Percentiles rank a stretch among this genome's conserved stretches.
Evolutionary conservation across 2,113 vertebrate species (phyloP).

Genomic region (Saguinus imperator): DNA sequence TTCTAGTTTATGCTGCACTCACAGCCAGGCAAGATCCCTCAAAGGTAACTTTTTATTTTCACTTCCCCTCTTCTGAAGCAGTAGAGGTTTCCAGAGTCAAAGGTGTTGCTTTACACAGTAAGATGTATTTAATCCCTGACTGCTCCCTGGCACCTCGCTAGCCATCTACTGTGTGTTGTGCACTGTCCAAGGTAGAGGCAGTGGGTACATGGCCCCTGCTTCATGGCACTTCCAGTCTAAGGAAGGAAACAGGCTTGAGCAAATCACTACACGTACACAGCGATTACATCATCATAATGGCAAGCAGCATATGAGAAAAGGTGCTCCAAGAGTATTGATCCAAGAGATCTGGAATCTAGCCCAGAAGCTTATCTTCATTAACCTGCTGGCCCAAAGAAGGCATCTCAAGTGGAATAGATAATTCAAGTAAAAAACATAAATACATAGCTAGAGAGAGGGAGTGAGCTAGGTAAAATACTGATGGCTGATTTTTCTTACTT

Average conservation of each 20-base stretch:
- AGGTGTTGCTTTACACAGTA: not conserved
- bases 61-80: not conserved
- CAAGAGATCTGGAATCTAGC: not conserved
- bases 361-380: not conserved
- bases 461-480: not conserved
- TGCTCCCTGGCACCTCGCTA: not conserved
- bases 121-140: not conserved
- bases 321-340: not conserved
- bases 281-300: not conserved
- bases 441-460: not conserved
- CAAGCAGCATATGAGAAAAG: not conserved
- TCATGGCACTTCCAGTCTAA: not conserved
- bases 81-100: not conserved
- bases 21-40: not conserved
- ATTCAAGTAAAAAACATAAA: not conserved
- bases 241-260: not conserved
- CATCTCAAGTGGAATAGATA: not conserved
- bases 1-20: fast-evolving
- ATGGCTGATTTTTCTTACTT: not conserved
- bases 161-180: not conserved
- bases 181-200: not conserved
- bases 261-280: not conserved
- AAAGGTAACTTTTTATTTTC: not conserved
- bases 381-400: not conserved
- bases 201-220: not conserved